Evolutionary conservation across 2,797 vertebrate genomes (phyloP).

Genomic region (Scolopax rusticola): DNA sequence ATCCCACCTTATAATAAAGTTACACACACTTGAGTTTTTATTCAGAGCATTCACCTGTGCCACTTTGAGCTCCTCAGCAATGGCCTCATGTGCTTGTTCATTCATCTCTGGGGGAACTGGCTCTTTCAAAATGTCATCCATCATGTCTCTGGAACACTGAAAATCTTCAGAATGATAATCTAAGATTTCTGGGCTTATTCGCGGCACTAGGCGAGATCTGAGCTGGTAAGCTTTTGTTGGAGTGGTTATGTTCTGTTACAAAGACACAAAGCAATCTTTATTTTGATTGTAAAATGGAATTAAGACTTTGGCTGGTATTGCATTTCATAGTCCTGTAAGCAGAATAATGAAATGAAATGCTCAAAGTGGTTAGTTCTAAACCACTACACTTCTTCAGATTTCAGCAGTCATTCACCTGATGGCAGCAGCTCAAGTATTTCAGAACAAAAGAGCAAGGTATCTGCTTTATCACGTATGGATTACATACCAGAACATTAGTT

Average conservation of each 20-base stretch:
- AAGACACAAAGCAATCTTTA: conserved; percentile 16
- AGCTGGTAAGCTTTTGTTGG: conserved; percentile 90
- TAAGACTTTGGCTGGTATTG: background rate
- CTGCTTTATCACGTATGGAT: background rate
- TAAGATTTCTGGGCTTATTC: conserved; percentile 84
- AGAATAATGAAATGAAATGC: background rate
- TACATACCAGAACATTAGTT: background rate
- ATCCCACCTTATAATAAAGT: fast-evolving
- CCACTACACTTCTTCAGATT: background rate
- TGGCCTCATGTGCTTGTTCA: conserved; percentile 88
- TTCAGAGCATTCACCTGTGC: conserved; percentile 83
- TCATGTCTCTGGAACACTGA: background rate
- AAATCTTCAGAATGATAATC: conserved; percentile 53
- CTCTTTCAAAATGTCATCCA: conserved; percentile 85
- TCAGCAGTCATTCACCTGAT: background rate
- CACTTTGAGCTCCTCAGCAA: conserved; percentile 89
- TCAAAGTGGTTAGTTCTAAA: background rate
- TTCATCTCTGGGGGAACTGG: conserved; percentile 87
- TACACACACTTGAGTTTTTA: background rate
- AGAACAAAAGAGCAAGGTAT: background rate
- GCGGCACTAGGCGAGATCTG: conserved; percentile 81
- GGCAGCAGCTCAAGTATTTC: background rate
- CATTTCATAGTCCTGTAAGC: background rate
- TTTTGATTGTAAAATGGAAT: background rate
- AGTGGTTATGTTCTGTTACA: conserved; percentile 89